A percentile compares a stretch with the other conserved stretches of the same genome.
phyloP scores from a whole-genome alignment of 2,113 vertebrate species.

The Pelecanus crispus region DNA sequence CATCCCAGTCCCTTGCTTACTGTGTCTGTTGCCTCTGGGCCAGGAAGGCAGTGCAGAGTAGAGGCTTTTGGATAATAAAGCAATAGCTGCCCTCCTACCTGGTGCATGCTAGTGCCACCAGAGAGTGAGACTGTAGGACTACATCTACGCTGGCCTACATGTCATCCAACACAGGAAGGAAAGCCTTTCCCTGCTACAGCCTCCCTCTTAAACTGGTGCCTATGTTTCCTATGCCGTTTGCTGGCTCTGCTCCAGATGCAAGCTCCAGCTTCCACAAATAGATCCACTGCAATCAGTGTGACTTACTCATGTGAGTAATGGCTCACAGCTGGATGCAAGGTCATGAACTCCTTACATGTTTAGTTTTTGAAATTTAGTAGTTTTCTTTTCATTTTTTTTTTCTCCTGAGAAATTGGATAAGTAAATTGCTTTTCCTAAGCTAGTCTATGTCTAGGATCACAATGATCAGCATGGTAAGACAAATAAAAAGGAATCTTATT shows the following conservation, averaged over 20 bases:
- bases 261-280: slow-evolving; percentile 31
- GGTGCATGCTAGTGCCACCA: fast-evolving
- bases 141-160: not conserved
- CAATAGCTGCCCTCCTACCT: not conserved
- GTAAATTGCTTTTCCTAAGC: slow-evolving; percentile 1
- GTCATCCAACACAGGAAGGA: not conserved
- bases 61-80: not conserved
- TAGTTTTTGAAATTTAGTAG: not conserved
- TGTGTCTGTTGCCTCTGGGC: not conserved
- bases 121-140: not conserved
- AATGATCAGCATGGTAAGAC: not conserved
- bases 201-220: not conserved
- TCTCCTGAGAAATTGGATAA: not conserved
- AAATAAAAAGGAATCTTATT: not conserved
- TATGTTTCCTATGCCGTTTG: not conserved
- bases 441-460: not conserved
- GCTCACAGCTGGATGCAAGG: slow-evolving; percentile 31
- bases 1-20: not conserved
- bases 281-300: slow-evolving; percentile 14
- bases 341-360: slow-evolving; percentile 9
- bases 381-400: not conserved
- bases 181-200: not conserved
- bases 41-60: not conserved
- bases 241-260: not conserved
- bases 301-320: slow-evolving; percentile 46